Percentiles rank a stretch among this genome's conserved stretches.
These are phyloP conservation scores for Bombus superbus DNA, from an alignment of 1,140 invertebrate genomes.

Conservation along the genomic window DNA sequence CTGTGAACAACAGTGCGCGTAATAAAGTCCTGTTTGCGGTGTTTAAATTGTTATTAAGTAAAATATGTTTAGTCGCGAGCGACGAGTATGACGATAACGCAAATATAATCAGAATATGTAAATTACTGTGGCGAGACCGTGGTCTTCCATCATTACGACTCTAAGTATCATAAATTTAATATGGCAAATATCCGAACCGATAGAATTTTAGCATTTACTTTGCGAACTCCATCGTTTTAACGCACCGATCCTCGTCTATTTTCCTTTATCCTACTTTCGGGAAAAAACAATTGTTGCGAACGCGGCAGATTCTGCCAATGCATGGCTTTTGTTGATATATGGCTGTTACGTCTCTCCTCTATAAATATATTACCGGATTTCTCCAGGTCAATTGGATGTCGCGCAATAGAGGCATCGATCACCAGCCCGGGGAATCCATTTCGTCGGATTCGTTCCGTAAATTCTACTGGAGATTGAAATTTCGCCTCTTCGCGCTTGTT, in stretches of 20 bases:
- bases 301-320: neutral
- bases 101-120: neutral
- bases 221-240: neutral
- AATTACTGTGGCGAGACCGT: neutral
- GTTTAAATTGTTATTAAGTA: neutral
- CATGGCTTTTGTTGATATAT: constrained; percentile 25
- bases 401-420: constrained; percentile 29
- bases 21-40: neutral
- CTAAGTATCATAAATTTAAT: neutral
- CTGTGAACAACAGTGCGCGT: neutral
- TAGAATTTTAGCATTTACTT: neutral
- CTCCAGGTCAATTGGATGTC: constrained; percentile 35
- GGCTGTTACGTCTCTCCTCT: neutral
- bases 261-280: neutral
- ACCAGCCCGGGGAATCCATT: constrained; percentile 8
- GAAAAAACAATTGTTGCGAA: neutral
- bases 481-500: constrained; percentile 2
- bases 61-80: too few relatives aligned
- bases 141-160: neutral
- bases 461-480: constrained; percentile 18
- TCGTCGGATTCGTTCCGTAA: constrained; percentile 12
- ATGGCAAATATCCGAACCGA: neutral
- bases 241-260: neutral
- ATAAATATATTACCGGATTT: constrained; percentile 33
- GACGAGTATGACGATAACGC: too few relatives aligned